A percentile compares a stretch with the other conserved stretches of the same genome.
Evolutionary conservation across 2,888 invertebrate genomes (phyloP).

Genomic region (Lapara coniferarum): DNA sequence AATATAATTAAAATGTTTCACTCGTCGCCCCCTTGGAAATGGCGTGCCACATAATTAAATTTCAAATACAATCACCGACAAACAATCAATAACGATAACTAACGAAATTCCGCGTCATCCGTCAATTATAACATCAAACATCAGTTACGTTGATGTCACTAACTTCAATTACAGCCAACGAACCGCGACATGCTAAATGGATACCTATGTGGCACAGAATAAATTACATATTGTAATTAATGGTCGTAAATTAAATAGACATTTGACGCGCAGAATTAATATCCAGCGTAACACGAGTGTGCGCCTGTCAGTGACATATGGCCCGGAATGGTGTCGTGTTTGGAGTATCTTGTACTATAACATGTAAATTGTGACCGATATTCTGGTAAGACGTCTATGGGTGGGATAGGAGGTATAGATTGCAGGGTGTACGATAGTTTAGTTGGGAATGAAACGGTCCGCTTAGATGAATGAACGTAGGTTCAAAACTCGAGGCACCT

Average conservation of each 20-base stretch:
- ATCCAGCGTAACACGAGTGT: conserved; percentile 6
- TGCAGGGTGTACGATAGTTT: too few species aligned
- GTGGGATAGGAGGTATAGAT: too few species aligned
- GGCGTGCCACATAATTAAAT: too few species aligned
- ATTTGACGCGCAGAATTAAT: conserved; percentile 23
- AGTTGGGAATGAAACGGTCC: too few species aligned
- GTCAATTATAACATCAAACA: conserved; percentile 3
- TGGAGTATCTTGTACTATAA: neutral
- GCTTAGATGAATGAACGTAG: too few species aligned
- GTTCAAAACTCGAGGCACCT: too few species aligned
- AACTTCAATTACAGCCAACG: conserved; percentile 3
- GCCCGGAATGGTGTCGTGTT: neutral
- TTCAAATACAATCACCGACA: too few species aligned
- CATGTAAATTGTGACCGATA: neutral
- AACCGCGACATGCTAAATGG: neutral
- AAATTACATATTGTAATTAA: conserved; percentile 17
- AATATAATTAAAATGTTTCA: too few species aligned
- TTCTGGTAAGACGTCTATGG: too few species aligned
- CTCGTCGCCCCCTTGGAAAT: too few species aligned
- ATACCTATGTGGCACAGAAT: neutral
- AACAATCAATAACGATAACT: neutral
- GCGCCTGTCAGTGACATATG: conserved; percentile 5
- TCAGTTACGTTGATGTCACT: neutral
- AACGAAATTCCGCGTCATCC: neutral
- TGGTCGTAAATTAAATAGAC: conserved; percentile 24